These are phyloP conservation scores for Calypte anna DNA, from an alignment of 2,113 vertebrate species.

Conservation along the genomic window DNA sequence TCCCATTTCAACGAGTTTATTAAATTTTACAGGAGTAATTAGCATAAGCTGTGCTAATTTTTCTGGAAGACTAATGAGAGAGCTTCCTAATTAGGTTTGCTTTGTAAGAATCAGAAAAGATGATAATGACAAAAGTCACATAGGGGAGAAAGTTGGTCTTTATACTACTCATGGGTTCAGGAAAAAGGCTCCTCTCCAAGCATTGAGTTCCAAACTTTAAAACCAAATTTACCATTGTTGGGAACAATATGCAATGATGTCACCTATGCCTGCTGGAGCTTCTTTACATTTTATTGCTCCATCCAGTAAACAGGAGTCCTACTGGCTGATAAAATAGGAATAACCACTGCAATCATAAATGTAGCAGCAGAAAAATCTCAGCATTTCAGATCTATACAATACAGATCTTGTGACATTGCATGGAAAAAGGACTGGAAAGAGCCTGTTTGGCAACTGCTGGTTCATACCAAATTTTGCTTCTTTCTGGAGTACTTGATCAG, in stretches of 20 bases:
- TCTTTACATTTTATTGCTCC: conserved; percentile 53
- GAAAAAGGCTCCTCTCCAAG: conserved; percentile 30
- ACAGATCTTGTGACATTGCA: neutral
- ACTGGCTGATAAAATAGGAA: conserved; percentile 13
- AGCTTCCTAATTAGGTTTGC: conserved; percentile 98
- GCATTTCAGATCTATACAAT: neutral
- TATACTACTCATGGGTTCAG: conserved; percentile 65
- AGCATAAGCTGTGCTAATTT: conserved; percentile 98
- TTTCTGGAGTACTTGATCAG: neutral
- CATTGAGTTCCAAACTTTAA: conserved; percentile 39
- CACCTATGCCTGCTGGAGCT: conserved; percentile 9
- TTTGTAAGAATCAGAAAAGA: conserved; percentile 91
- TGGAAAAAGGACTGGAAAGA: neutral
- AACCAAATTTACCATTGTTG: conserved; percentile 18
- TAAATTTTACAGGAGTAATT: conserved; percentile 99
- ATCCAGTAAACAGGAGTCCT: conserved; percentile 25
- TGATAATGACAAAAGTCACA: conserved; percentile 83
- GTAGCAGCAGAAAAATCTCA: neutral
- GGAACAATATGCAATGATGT: conserved; percentile 9
- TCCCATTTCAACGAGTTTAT: conserved; percentile 98
- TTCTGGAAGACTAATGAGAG: conserved; percentile 98
- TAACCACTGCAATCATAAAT: conserved; percentile 27
- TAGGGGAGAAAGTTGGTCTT: conserved; percentile 77
- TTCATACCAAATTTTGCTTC: neutral
- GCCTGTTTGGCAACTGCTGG: neutral